Base-by-base conservation (phyloP, 2,113 vertebrate genomes). In the Heterochromis multidens region DNA sequence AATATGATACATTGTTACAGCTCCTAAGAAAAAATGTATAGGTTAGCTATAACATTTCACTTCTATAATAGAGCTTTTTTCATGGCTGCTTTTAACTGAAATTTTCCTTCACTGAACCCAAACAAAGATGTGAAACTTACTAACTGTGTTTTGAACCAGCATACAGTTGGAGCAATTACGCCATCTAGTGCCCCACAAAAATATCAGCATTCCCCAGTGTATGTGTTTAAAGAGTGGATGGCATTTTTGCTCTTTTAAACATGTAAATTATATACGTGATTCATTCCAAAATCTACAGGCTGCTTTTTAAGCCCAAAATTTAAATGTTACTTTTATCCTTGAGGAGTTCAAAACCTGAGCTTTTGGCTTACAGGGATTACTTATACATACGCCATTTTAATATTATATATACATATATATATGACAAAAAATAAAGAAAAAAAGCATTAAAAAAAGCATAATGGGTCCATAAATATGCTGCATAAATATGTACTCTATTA, bases 111-210 rank as follows among this genome's bases (percentile, higher is more conserved):
- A 49, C 23, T 27, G 12, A 12, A 23, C 8, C 23, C 11, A 46
- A 70, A 27, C 37, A 27, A 70, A 46, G 27, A 46, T 19, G 16
- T 70, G 65, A 49, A 72, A 72, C 40, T 27, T 46, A 29, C 23
- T 49, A 70, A 49, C 40, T 49, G 25, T 17, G 19, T 31, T 13
- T 72, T 43, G 29, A 72, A 72, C 49, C 10, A 49, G 21, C 25
- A 4, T 72, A 72, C 10, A 31, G 19, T 5, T 52, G 46, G 70
- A 57, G 25, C 46, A 57, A 62, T 27, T 21, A 25, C 37, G 43
- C 46, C 89, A 87, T 86, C 91, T 89, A 49, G 76, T 92, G 93
- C 8, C 31, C 1, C 3, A 43, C 3, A 21, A 77, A 46, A 12
- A 25, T 8, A 52, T 0, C 23, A 16, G 21, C 12, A 21, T 17